Base-by-base conservation (phyloP, 2,113 vertebrate genomes). In the Siniperca knerii region DNA sequence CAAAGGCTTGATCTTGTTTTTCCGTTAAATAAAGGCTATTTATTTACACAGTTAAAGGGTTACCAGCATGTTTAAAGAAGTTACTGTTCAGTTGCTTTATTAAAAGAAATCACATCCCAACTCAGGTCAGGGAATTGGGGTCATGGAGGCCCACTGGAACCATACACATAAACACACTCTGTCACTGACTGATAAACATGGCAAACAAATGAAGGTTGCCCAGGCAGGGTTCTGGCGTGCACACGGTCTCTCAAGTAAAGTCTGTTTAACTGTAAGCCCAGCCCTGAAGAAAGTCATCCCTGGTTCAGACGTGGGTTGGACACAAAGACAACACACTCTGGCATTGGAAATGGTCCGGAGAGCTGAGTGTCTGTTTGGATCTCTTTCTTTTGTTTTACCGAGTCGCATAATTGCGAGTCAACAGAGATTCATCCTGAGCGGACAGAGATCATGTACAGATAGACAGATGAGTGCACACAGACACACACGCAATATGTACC, bases 131-230 rank as follows among this genome's bases (percentile, higher is more conserved):
- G 84, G 44, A 87, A 86, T 37, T 2, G 33, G 85, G 90, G 88
- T 92, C 91, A 90, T 61, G 40, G 81, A 77, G 77, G 69, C 87
- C 90, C 87, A 88, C 89, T 92, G 90, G 92, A 93, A 77, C 67
- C 83, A 18, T 85, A 76, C 83, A 57, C 77, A 75, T 95, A 95
- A 95, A 95, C 93, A 94, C 55, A 80, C 75, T 42, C 67, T 93
- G 90, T 93, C 92, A 93, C 87, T 57, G 75, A 84, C 81, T 74
- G 82, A 93, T 94, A 95, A 94, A 95, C 94, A 94, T 35, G 40
- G 87, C 81, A 92, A 92, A 92, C 84, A 83, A 89, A 91, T 88
- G 77, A 90, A 87, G 82, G 74, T 81, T 68, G 66, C 68, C 62
- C 74, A 75, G 88, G 80, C 85, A 74, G 75, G 35, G 29, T 58